These are phyloP conservation scores for Hemicrepidius hirtus DNA, from an alignment of 2,888 invertebrate genomes.

Conservation along the genomic window DNA sequence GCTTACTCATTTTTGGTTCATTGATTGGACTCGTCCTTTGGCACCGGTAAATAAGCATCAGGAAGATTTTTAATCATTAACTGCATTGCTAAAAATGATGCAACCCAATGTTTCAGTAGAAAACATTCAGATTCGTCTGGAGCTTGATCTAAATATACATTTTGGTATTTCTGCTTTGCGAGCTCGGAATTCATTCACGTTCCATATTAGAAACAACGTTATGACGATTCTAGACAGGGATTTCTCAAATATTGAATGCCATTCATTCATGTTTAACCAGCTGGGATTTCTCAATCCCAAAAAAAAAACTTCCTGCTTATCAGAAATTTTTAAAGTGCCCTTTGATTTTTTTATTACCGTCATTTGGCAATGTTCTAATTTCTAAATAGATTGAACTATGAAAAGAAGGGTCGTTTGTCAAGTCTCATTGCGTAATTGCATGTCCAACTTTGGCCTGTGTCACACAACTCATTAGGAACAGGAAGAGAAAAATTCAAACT, in stretches of 20 bases:
- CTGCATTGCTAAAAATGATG: conserved; percentile 50
- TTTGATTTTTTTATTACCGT: background rate
- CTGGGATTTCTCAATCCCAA: too few species aligned
- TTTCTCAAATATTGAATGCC: too few species aligned
- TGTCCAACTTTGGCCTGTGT: background rate
- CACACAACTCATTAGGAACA: background rate
- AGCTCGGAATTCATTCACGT: conserved; percentile 41
- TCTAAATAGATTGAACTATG: conserved; percentile 6
- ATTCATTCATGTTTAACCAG: too few species aligned
- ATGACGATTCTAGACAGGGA: background rate
- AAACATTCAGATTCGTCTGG: conserved; percentile 31
- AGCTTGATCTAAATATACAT: conserved; percentile 38
- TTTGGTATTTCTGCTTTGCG: conserved; percentile 26
- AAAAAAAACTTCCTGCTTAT: background rate
- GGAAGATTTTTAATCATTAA: conserved; percentile 42
- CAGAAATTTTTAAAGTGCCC: background rate
- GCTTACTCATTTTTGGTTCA: conserved; percentile 52
- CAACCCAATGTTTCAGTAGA: conserved; percentile 39
- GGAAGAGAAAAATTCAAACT: too few species aligned
- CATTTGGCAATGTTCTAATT: conserved; percentile 15
- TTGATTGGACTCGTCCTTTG: conserved; percentile 56
- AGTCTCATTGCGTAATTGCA: background rate
- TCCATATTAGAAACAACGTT: conserved; percentile 12
- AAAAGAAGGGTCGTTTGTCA: background rate
- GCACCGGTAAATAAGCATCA: conserved; percentile 39